Evolutionary conservation across 2,113 vertebrate genomes (phyloP), one percentile per base, ranked within the genome.

Genomic region (Caretta caretta): DNA sequence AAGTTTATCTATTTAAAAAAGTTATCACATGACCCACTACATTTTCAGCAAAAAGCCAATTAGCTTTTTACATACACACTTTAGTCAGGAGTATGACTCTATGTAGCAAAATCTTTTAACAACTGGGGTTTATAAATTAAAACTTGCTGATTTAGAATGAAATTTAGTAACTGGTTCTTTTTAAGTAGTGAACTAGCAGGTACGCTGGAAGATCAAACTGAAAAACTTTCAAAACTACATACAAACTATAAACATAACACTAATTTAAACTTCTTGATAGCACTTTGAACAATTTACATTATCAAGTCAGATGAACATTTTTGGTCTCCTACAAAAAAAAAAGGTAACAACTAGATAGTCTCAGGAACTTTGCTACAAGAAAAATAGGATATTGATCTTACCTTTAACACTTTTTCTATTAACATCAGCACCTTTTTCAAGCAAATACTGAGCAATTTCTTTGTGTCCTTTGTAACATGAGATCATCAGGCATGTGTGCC

Each of bases 361-460:
- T 54, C 49, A 82, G 53, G 11, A 25, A 56, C 78, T 38, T 59
- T 84, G n/a, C 35, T 22, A 22, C 19, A 22, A 38, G 17, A 38
- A n/a, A 72, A 72, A 38, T 38, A 72, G 35, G 65, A 38, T 72
- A 38, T 22, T 72, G n/a, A 38, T 38, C 97, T 98, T 96, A 99
- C 99, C 99, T 99, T 99, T 99, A 16, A 99, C 99, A 92, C 99
- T 99, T 96, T 99, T 99, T 83, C 99, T 98, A 97, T 99, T 99
- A 35, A 99, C 99, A 96, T 99, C 99, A 35, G 99, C 99, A 8
- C 99, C 99, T 90, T 99, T 99, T 97, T 99, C 99, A 96, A 99
- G 98, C 90, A 99, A 98, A 97, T 99, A 99, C 97, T 99, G 99
- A 5, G 99, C 99, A 38, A 99, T 99, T 94, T 99, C 99, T 94